These are phyloP conservation scores for Sterrhoptilus dennistouni DNA, from an alignment of 2,113 vertebrate genomes.

Conservation along the genomic window DNA sequence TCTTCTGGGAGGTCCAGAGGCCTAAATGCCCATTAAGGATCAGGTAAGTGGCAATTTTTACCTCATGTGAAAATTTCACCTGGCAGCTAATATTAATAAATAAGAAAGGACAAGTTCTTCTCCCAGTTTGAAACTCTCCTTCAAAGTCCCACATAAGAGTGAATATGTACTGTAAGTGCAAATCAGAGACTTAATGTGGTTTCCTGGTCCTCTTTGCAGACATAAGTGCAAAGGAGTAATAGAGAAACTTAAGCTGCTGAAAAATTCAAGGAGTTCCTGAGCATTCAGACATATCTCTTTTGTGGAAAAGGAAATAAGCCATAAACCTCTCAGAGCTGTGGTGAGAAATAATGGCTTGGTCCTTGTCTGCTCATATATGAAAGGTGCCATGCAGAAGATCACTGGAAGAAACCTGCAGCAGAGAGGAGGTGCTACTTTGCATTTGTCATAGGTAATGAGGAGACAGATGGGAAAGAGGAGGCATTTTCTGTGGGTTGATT, in stretches of 20 bases:
- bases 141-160: not conserved
- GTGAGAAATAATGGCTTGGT: not conserved
- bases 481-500: not conserved
- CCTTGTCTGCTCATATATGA: not conserved
- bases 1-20: not conserved
- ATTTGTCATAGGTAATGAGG: not conserved
- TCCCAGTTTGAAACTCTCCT: not conserved
- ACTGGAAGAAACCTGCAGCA: not conserved
- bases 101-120: not conserved
- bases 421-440: conserved; percentile 14
- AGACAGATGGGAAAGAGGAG: not conserved
- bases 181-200: conserved; percentile 5
- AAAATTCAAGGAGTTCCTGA: not conserved
- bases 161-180: not conserved
- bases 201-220: not conserved
- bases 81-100: not conserved
- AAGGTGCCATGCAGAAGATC: not conserved
- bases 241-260: not conserved
- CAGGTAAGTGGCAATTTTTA: not conserved
- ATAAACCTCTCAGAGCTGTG: not conserved
- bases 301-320: not conserved
- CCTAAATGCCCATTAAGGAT: not conserved
- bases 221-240: not conserved
- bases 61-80: not conserved
- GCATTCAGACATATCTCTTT: not conserved